These are phyloP conservation scores for Aurelia sp. DNA, from an alignment of 30 jellyfish, hydroid and myxozoan genomes.

Conservation along the genomic window DNA sequence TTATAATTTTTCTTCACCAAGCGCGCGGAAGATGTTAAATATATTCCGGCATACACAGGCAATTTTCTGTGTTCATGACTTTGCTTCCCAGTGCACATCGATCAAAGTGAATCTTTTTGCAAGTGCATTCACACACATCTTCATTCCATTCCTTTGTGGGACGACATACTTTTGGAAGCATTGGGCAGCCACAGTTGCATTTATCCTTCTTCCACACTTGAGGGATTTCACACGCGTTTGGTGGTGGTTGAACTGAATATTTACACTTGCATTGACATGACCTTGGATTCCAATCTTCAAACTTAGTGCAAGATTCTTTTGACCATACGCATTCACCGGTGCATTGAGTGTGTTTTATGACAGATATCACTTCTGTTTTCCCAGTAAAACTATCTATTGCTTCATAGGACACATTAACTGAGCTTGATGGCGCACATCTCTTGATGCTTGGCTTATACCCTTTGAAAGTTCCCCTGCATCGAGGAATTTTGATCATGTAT, in stretches of 20 bases:
- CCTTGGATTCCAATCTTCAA: slow-evolving; percentile 17
- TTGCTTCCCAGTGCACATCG: slow-evolving; percentile 28
- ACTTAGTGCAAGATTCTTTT: slow-evolving; percentile 3
- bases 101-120: slow-evolving; percentile 25
- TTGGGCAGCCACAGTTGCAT: slow-evolving; percentile 44
- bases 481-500: slow-evolving; percentile 19
- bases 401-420: slow-evolving; percentile 1
- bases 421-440: slow-evolving; percentile 21
- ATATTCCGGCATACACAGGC: slow-evolving; percentile 21
- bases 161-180: slow-evolving; percentile 7
- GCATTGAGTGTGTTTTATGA: slow-evolving; percentile 31
- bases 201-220: slow-evolving; percentile 20
- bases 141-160: slow-evolving; percentile 44
- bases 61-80: slow-evolving; percentile 18
- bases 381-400: not conserved
- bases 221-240: slow-evolving; percentile 31
- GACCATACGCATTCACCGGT: slow-evolving; percentile 7
- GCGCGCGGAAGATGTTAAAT: slow-evolving; percentile 33
- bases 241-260: slow-evolving; percentile 20
- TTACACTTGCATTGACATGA: slow-evolving; percentile 37
- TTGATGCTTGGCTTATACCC: slow-evolving; percentile 12
- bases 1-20: not conserved
- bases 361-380: not conserved
- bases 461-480: slow-evolving; percentile 35
- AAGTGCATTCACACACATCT: slow-evolving; percentile 27